These are phyloP conservation scores for Phaedon cochleariae DNA, from an alignment of 2,888 invertebrate species.

Conservation along the genomic window DNA sequence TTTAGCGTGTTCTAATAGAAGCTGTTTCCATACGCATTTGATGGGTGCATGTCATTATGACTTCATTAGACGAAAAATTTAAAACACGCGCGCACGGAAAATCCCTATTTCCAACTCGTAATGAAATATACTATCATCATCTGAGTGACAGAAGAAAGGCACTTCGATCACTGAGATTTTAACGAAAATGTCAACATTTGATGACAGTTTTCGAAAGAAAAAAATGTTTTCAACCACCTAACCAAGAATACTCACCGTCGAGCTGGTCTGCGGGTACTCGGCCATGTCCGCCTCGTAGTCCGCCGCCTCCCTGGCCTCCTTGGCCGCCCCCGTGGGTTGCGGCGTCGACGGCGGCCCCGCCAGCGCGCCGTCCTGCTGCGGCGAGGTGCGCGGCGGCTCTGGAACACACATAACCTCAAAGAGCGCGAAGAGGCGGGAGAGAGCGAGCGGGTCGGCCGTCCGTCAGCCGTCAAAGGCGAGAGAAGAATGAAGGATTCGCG, in stretches of 20 bases:
- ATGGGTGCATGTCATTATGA: too few relatives aligned
- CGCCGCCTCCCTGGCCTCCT: constrained; percentile 52
- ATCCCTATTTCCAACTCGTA: too few relatives aligned
- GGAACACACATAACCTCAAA: constrained; percentile 52
- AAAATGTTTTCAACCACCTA: too few relatives aligned
- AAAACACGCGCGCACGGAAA: too few relatives aligned
- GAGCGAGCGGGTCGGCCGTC: neutral
- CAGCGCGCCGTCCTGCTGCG: constrained; percentile 76
- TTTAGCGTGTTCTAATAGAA: too few relatives aligned
- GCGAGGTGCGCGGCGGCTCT: constrained; percentile 82
- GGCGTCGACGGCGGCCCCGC: constrained; percentile 30
- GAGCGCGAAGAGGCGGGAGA: neutral
- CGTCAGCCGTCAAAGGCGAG: neutral
- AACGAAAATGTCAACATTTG: too few relatives aligned
- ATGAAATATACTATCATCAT: too few relatives aligned
- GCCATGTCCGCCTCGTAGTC: constrained; percentile 58
- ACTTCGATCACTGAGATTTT: too few relatives aligned
- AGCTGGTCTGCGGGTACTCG: constrained; percentile 61
- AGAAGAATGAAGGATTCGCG: neutral
- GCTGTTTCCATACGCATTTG: too few relatives aligned
- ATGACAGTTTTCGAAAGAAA: too few relatives aligned
- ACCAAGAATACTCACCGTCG: constrained; percentile 62
- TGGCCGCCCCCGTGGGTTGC: constrained; percentile 60
- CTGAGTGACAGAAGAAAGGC: too few relatives aligned
- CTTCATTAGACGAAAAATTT: too few relatives aligned